phyloP scores from a whole-genome alignment of 1,140 invertebrate genomes.

The Lepidotrigona ventralis region DNA sequence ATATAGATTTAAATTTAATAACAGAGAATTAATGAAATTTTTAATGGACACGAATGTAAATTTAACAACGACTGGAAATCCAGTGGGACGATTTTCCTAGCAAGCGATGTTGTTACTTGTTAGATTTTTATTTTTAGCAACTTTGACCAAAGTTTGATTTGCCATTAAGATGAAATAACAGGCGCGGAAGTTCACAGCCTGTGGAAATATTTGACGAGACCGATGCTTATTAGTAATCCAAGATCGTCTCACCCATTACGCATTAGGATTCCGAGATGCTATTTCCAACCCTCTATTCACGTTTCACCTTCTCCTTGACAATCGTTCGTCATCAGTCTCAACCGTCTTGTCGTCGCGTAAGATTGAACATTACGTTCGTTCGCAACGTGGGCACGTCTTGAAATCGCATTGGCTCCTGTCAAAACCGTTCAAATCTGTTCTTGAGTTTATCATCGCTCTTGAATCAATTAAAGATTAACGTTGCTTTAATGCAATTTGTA shows the following conservation, averaged over 20 bases:
- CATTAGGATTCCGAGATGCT: slow-evolving; percentile 74
- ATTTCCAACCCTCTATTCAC: slow-evolving; percentile 53
- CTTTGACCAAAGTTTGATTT: not conserved
- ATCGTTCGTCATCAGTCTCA: slow-evolving; percentile 70
- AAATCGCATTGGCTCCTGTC: slow-evolving; percentile 27
- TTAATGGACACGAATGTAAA: too few relatives aligned
- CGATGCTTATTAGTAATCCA: slow-evolving; percentile 76
- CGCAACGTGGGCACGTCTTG: slow-evolving; percentile 14
- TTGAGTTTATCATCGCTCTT: slow-evolving; percentile 12
- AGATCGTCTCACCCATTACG: slow-evolving; percentile 76
- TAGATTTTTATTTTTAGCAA: too few relatives aligned
- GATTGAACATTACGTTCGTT: slow-evolving; percentile 59
- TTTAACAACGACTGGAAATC: too few relatives aligned
- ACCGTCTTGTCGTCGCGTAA: slow-evolving; percentile 69
- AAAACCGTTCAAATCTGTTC: slow-evolving; percentile 15
- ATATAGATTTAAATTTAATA: too few relatives aligned
- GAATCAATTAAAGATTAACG: too few relatives aligned
- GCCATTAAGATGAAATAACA: not conserved
- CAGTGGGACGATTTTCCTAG: too few relatives aligned
- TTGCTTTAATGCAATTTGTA: too few relatives aligned
- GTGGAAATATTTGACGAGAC: slow-evolving; percentile 12
- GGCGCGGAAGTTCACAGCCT: not conserved
- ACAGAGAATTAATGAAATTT: too few relatives aligned
- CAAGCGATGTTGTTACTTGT: too few relatives aligned
- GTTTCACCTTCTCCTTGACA: slow-evolving; percentile 44